These are phyloP conservation scores for Penelope pileata DNA, from an alignment of 2,113 vertebrate genomes.

Conservation along the genomic window DNA sequence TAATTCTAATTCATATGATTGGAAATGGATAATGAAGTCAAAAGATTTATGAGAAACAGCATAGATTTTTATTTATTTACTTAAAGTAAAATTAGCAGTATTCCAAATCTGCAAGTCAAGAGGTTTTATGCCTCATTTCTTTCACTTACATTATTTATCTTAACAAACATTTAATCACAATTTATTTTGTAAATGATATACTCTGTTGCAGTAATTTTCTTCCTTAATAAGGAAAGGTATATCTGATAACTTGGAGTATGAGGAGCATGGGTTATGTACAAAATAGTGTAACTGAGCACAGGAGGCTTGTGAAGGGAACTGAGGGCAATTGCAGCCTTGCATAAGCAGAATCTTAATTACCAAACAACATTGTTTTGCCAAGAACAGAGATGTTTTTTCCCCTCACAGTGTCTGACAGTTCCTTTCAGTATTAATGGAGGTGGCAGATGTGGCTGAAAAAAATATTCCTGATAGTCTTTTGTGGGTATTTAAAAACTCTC, in stretches of 20 bases:
- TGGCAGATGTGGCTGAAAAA: neutral
- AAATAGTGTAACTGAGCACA: neutral
- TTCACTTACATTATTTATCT: neutral
- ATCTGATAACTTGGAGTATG: conserved; percentile 41
- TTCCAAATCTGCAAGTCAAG: neutral
- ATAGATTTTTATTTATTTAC: neutral
- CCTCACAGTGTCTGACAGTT: neutral
- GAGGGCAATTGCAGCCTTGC: neutral
- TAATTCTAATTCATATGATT: neutral
- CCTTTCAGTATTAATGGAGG: neutral
- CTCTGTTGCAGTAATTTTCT: neutral
- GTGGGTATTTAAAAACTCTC: neutral
- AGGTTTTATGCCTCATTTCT: neutral
- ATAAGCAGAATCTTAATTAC: conserved; percentile 4
- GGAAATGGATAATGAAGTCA: neutral
- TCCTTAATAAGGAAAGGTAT: neutral
- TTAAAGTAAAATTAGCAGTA: neutral
- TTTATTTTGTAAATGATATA: neutral
- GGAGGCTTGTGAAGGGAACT: neutral
- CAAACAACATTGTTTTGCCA: neutral
- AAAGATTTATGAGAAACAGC: neutral
- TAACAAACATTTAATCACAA: neutral
- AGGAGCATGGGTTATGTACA: neutral
- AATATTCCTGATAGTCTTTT: neutral
- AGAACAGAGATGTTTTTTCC: neutral